Evolutionary conservation across 1,140 invertebrate genomes (phyloP), one percentile per base, ranked within the genome.

Genomic region (Drosophila pandora): DNA sequence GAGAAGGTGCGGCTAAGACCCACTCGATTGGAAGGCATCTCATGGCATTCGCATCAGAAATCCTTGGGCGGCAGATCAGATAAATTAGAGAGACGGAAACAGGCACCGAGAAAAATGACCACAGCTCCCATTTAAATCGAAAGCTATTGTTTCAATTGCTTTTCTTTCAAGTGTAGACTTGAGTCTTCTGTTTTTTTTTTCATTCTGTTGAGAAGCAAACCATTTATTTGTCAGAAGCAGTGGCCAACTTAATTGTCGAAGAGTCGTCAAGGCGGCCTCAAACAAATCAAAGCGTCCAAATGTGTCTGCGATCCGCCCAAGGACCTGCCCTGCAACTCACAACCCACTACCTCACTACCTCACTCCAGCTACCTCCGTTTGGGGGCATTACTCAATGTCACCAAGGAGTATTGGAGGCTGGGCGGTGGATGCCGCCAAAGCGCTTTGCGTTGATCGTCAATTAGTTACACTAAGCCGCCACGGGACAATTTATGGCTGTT

Each of bases 311-410:
- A 12, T 17, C 41, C 17, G 45, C 52, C 50, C 57, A 78, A 71
- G 58, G 57, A 64, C 47, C 63, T 43, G 25, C 47, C 63, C 63
- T 52, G 28, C 10, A 34, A n/a, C 39, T 1, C 17, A 21, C 1
- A 34, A 43, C 0, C 13, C n/a, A 13, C 32, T 13, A 17, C 41
- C 13, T 49, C 2, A n/a, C n/a, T n/a, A n/a, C n/a, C n/a, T n/a
- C n/a, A n/a, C 50, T 1, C 23, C 2, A 21, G 43, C 50, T 34
- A 25, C 56, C 60, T 17, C 48, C 28, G 10, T 53, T 64, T 58
- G 43, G 53, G 59, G 59, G 52, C 82, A 85, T 85, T 85, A 85
- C 81, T 85, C 81, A 85, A 85, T 85, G 81, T 85, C 81, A 85
- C 50, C 67, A 71, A 59, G 49, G 10, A 41, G 52, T 23, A 54